These are phyloP conservation scores for Sebastes trivittatus DNA, from an alignment of 2,797 vertebrate genomes.

Conservation along the genomic window DNA sequence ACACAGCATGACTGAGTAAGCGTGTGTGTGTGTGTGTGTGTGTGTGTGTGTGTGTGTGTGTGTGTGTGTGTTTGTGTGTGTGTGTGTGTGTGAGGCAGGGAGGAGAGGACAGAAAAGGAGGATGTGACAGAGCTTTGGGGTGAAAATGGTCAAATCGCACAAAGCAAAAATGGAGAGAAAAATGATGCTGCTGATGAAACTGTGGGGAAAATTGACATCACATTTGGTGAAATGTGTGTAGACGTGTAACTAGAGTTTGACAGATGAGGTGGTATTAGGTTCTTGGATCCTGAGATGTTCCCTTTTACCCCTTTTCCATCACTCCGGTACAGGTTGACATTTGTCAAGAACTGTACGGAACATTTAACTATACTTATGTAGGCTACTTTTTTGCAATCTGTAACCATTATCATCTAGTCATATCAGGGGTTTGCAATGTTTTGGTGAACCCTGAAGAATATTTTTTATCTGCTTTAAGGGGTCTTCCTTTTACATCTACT, in stretches of 20 bases:
- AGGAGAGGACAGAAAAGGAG: background rate
- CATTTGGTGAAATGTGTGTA: too few relatives aligned
- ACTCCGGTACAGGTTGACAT: background rate
- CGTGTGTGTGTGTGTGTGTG: background rate
- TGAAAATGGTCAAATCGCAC: background rate
- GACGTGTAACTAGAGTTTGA: background rate
- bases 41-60: background rate
- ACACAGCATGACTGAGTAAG: slow-evolving; percentile 33
- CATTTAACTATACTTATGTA: background rate
- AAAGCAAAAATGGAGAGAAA: background rate
- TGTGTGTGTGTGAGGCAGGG: background rate
- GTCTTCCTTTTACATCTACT: background rate
- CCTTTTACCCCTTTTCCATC: background rate
- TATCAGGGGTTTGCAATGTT: background rate
- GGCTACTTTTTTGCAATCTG: too few relatives aligned
- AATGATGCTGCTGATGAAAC: background rate
- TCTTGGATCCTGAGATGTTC: background rate
- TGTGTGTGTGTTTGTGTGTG: background rate
- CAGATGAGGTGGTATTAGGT: background rate
- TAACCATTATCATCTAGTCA: background rate
- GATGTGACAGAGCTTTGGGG: background rate
- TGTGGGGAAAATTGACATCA: background rate
- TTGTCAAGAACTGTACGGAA: background rate
- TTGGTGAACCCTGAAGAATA: background rate
- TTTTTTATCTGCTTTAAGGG: background rate